phyloP scores from a whole-genome alignment of 2,113 vertebrate species.

The Heliornis fulica region DNA sequence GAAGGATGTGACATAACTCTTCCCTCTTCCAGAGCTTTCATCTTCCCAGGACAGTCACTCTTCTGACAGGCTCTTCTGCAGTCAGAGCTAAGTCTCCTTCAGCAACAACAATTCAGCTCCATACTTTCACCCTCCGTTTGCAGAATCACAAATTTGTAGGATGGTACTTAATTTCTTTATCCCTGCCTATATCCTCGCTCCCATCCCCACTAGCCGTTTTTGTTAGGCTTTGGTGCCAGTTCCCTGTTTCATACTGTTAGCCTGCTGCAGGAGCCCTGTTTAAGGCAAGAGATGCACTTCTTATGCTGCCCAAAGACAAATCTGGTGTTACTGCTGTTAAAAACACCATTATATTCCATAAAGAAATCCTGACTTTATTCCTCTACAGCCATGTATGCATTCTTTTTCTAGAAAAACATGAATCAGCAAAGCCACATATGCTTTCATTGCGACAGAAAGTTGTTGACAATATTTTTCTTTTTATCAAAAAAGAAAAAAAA shows the following conservation, averaged over 20 bases:
- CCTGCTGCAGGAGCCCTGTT: background rate
- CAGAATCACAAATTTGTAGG: background rate
- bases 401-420: background rate
- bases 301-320: background rate
- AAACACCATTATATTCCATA: rapidly evolving
- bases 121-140: background rate
- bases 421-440: background rate
- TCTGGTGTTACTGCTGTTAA: background rate
- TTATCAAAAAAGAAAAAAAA: background rate
- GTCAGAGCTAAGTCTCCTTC: background rate
- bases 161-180: background rate
- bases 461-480: background rate
- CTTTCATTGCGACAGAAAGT: background rate
- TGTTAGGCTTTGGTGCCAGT: background rate
- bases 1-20: background rate
- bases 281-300: background rate
- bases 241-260: background rate
- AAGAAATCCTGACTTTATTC: background rate
- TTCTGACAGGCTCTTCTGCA: background rate
- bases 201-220: background rate
- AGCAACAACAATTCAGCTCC: background rate
- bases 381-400: background rate
- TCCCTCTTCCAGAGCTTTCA: background rate
- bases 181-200: background rate
- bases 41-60: background rate